These are phyloP conservation scores for Helicoverpa zea DNA, from an alignment of 1,140 invertebrate species.

Conservation along the genomic window DNA sequence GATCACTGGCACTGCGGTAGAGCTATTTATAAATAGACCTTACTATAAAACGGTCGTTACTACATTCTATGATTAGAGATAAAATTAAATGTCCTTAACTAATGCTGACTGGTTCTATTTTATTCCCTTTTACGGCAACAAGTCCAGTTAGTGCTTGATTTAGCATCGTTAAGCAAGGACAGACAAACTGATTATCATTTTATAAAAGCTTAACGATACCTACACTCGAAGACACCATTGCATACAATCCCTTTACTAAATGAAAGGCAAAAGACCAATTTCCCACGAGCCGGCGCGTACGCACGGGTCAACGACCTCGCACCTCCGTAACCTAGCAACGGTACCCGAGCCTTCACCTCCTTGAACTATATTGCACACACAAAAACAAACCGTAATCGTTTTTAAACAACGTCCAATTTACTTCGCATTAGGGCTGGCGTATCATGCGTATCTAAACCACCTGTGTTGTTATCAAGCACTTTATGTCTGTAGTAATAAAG, in stretches of 20 bases:
- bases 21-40: too few species aligned
- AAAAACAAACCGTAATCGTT: slow-evolving; percentile 17
- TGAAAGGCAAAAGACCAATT: slow-evolving; percentile 61
- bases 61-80: too few species aligned
- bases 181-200: neutral
- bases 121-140: neutral
- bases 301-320: slow-evolving; percentile 60
- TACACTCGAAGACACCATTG: slow-evolving; percentile 16
- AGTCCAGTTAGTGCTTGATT: neutral
- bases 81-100: neutral
- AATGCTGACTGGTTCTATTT: slow-evolving; percentile 12
- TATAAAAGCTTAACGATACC: slow-evolving; percentile 31
- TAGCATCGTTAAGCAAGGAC: slow-evolving; percentile 10
- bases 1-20: too few species aligned
- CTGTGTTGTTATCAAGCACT: slow-evolving; percentile 8
- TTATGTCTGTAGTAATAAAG: neutral
- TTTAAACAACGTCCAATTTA: slow-evolving; percentile 22
- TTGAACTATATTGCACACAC: slow-evolving; percentile 20
- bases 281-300: slow-evolving; percentile 62
- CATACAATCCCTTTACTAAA: slow-evolving; percentile 44
- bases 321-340: slow-evolving; percentile 62
- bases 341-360: slow-evolving; percentile 62
- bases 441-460: slow-evolving; percentile 34
- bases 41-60: too few species aligned
- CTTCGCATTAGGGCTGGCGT: slow-evolving; percentile 1